Evolutionary conservation across 2,888 invertebrate genomes (phyloP), one percentile per base, ranked within the genome.

Genomic region (Netelia inedita): DNA sequence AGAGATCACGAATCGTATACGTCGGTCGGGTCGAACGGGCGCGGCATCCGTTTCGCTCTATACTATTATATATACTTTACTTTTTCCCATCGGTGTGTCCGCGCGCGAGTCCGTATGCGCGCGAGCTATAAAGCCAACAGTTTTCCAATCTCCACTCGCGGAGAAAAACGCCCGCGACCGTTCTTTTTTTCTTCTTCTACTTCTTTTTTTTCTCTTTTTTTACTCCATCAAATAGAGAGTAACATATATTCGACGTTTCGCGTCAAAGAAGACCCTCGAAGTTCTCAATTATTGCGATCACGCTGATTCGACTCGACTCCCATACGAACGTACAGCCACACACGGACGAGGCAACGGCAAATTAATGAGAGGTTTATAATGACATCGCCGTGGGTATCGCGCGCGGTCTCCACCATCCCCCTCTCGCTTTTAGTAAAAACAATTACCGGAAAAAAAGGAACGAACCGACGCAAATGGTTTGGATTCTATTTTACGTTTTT

Each of bases 1-100:
- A 88, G 89, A 88, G 89, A 88, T 79, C 79, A 82, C 87, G 86
- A 87, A 83, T 87, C 87, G 84, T 86, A 87, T 86, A 86, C 76
- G 74, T 61, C 61, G 74, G 63, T 71, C 41, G 65, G 79, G 16
- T 86, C 82, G 86, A 86, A 82, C 74, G 78, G 83, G 84, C 82
- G 86, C 83, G 76, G 83, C 88, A 85, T 87, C 87, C 86, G 35
- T 83, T 79, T 85, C 88, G 71, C 55, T 66, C 35, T 57, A 55
- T 83, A 55, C 19, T 53, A 21, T 63, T 21, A 50, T 16, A 35
- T 59, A 53, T 50, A 53, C 57, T 50, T 63, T 71, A 35, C 66
- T 78, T 61, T 59, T 43, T 63, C 69, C 80, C 73, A 55, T 43
- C 72, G 43, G 43, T 46, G 41, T 21, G 59, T 59, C 16, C 19